These are phyloP conservation scores for Subacronicta megacephala DNA, from an alignment of 2,888 invertebrate species.

Conservation along the genomic window DNA sequence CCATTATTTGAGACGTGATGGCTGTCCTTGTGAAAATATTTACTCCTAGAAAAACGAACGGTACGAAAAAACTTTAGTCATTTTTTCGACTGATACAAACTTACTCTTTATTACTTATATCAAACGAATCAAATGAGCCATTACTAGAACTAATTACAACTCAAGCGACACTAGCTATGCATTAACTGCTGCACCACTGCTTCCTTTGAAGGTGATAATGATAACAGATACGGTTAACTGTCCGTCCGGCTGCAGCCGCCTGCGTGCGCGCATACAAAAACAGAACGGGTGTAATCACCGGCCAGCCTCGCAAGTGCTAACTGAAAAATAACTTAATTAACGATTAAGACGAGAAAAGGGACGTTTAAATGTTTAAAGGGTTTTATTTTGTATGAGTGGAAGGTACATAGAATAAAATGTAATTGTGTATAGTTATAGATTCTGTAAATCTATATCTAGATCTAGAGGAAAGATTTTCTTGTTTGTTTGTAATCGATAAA, in stretches of 20 bases:
- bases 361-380: neutral
- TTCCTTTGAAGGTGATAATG: slow-evolving; percentile 37
- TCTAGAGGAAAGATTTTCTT: too few species aligned
- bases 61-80: too few species aligned
- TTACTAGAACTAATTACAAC: slow-evolving; percentile 3
- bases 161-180: neutral
- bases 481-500: too few species aligned
- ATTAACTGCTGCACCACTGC: slow-evolving; percentile 21
- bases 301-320: slow-evolving; percentile 20
- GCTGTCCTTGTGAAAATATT: too few species aligned
- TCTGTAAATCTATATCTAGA: too few species aligned
- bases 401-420: too few species aligned
- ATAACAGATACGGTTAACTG: slow-evolving; percentile 41
- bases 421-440: too few species aligned
- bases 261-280: slow-evolving; percentile 31
- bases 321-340: slow-evolving; percentile 43
- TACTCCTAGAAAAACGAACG: too few species aligned
- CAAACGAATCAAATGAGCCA: neutral
- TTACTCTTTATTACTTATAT: neutral
- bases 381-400: too few species aligned
- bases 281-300: slow-evolving; percentile 38
- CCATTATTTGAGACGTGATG: too few species aligned
- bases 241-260: slow-evolving; percentile 22
- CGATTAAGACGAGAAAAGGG: slow-evolving; percentile 19
- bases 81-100: neutral